Percentiles rank a stretch among this genome's conserved stretches.
Evolutionary conservation across 2,888 invertebrate genomes (phyloP).

Genomic region (Arenicola marina): DNA sequence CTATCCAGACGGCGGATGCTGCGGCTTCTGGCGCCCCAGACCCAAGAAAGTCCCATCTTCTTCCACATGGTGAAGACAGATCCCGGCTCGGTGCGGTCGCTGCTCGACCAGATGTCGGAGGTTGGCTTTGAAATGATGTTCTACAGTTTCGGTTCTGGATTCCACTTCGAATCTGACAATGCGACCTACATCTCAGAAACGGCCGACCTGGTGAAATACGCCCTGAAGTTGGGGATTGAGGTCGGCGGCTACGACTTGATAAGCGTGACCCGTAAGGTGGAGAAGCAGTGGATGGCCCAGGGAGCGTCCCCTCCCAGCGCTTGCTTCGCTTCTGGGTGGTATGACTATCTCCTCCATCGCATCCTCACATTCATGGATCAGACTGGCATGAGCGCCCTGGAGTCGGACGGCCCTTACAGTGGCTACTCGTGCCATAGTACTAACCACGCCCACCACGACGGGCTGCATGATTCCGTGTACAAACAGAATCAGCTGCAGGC

Average conservation of each 20-base stretch:
- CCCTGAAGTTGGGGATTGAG: conserved; percentile 32
- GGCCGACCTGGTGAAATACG: conserved; percentile 24
- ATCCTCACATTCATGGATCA: conserved; percentile 23
- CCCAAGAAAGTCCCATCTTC: conserved; percentile 35
- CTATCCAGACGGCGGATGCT: conserved; percentile 22
- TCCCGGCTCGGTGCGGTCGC: conserved; percentile 9
- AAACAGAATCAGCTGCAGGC: conserved; percentile 24
- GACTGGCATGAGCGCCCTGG: conserved; percentile 30
- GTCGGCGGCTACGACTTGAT: conserved; percentile 38
- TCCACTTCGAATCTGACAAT: conserved; percentile 31
- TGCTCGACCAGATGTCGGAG: conserved; percentile 34
- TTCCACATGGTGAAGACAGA: conserved; percentile 30
- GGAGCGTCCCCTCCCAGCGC: conserved; percentile 19
- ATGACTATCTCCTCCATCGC: conserved; percentile 25
- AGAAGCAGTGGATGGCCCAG: conserved; percentile 23
- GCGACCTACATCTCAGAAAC: conserved; percentile 24
- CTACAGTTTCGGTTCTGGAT: conserved; percentile 36
- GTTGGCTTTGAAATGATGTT: conserved; percentile 38
- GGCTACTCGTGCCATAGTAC: conserved; percentile 30
- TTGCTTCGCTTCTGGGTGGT: conserved; percentile 36
- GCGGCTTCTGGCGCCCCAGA: conserved; percentile 35
- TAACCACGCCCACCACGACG: conserved; percentile 29
- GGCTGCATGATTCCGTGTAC: conserved; percentile 29
- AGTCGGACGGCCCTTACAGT: conserved; percentile 34
- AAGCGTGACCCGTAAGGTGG: conserved; percentile 19